Evolutionary conservation across 2,888 invertebrate genomes (phyloP).

Genomic region (Synanthedon formicaeformis): DNA sequence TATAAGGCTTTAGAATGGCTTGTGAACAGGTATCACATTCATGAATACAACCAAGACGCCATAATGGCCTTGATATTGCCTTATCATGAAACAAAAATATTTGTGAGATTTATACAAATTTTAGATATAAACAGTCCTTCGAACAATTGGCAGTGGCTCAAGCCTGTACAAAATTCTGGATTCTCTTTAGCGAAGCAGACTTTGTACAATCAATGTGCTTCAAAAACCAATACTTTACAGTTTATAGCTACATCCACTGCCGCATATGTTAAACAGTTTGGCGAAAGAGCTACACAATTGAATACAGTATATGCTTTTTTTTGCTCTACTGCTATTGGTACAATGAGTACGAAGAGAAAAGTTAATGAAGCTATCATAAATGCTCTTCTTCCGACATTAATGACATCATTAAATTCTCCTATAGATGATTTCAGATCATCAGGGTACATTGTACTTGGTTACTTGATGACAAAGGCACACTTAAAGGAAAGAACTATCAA

Average conservation of each 20-base stretch:
- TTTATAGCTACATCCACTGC: constrained; percentile 38
- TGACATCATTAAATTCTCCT: constrained; percentile 77
- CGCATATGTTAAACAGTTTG: constrained; percentile 70
- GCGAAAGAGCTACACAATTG: constrained; percentile 69
- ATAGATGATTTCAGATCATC: constrained; percentile 79
- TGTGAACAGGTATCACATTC: constrained; percentile 87
- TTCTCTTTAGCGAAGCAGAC: constrained; percentile 78
- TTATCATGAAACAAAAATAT: constrained; percentile 93
- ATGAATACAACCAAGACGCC: constrained; percentile 87
- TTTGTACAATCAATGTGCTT: constrained; percentile 79
- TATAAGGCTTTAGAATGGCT: constrained; percentile 97
- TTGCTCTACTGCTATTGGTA: constrained; percentile 79
- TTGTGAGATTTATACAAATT: constrained; percentile 84
- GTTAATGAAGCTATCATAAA: constrained; percentile 76
- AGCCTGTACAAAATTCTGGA: constrained; percentile 79
- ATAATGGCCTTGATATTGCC: constrained; percentile 87
- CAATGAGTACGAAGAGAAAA: constrained; percentile 68
- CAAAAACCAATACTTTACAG: constrained; percentile 42
- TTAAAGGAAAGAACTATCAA: constrained; percentile 74
- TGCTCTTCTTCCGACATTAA: constrained; percentile 77
- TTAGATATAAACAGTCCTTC: constrained; percentile 71
- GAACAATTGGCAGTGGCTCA: constrained; percentile 84
- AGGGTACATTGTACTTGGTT: constrained; percentile 79
- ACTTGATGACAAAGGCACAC: constrained; percentile 74
- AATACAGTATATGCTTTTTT: constrained; percentile 85